Base-by-base conservation (phyloP, 2,888 invertebrate genomes). In the Ichneumon xanthorius region DNA sequence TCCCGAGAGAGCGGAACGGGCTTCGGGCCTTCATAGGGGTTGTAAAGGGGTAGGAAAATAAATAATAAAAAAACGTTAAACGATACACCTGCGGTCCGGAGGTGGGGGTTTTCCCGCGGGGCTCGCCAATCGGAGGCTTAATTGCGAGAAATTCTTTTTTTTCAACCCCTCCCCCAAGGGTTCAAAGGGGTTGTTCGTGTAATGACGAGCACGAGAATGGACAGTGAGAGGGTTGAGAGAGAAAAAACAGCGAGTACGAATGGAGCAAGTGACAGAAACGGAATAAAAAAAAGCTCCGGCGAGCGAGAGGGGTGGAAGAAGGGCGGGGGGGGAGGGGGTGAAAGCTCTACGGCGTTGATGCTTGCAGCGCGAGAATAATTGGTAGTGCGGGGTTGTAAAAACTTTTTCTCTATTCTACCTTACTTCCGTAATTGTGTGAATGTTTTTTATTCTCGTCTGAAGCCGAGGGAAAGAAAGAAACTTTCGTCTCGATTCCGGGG, bases 331-430 rank as follows among this genome's bases (percentile, higher is more conserved):
- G 45, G 40, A 58, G 50, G 63, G 65, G 45, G 45, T 61, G 77
- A 80, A 86, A 61, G 68, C 26, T 72, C 80, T 19, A 77, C 14
- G 61, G 50, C 40, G 63, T 50, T 65, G 45, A 61, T 30, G 68
- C 70, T 70, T 37, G 73, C 53, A 71, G 48, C 75, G 58, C 61
- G 75, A 82, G 65, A 80, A 85, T 82, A 82, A 78, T 82, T 82
- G 70, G 37, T 75, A 65, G 75, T 76, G 75, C 55, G 26, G 37
- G 65, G 22, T 70, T 79, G 78, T 65, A 75, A 82, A 79, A 85
- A 85, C 45, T 71, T 76, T 76, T 81, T 55, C 55, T 68, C 65
- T n/a, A 26, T 33, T n/a, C 11, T 5, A 30, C 58, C 78, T 72
- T 53, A 55, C 70, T 55, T 65, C 77, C 72, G 78, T 85, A 75